Evolutionary conservation across 2,888 invertebrate species (phyloP), one percentile per base, ranked within the genome.

Genomic region (Lasioglossum malachurum): DNA sequence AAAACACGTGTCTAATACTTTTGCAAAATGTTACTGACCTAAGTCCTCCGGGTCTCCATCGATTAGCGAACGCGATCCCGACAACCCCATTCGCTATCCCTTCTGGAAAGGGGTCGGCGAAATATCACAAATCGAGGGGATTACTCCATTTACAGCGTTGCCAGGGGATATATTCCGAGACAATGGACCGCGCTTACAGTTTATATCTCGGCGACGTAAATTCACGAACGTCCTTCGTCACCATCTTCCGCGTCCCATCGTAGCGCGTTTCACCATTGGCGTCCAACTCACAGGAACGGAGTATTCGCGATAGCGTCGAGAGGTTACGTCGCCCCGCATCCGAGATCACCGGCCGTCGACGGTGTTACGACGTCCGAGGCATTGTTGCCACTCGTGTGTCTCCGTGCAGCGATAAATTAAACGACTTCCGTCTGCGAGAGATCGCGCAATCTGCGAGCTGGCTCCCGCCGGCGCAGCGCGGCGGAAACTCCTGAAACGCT

Each of bases 361-460:
- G 57, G 27, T 31, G 83, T 76, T 80, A 57, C 77, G 64, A 79
- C 72, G 53, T 78, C 69, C 82, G 41, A 64, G 73, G 60, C 49
- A 82, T 85, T 85, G 85, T 79, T 75, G 69, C n/a, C 27, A 27
- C 69, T 38, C 77, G 44, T 64, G 38, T 73, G 71, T 67, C 81
- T 80, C 46, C 64, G 73, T 53, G 41, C 46, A 23, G 8, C 79
- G 87, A 84, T 89, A 84, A 89, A 89, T 89, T 83, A 84, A 89
- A 90, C 79, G 72, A 77, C 80, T 87, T 83, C 83, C 83, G 79
- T 72, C 72, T 44, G 46, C 46, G 27, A 64, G 80, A 67, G 57
- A 78, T 87, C 87, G 75, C 44, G 35, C 77, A 57, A 86, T 86
- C 77, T 80, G 74, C 82, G 69, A 60, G 46, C 38, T 38, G 49